These are phyloP conservation scores for Liasis olivaceus DNA, from an alignment of 2,797 vertebrate species.

Conservation along the genomic window DNA sequence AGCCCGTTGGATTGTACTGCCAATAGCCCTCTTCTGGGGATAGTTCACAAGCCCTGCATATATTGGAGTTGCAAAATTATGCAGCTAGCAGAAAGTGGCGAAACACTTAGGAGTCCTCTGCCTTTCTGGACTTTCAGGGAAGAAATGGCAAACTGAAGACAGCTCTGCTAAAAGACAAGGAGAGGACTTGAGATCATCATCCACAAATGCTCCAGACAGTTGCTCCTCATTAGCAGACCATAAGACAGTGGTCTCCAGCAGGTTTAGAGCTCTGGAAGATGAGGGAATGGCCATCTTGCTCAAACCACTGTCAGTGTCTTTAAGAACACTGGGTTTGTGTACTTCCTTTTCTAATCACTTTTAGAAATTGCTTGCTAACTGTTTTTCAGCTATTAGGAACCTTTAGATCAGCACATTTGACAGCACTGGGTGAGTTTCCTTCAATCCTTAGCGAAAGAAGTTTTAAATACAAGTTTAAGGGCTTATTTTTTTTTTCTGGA, in stretches of 20 bases:
- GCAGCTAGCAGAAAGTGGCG: background rate
- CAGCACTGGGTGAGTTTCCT: background rate
- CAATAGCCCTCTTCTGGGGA: background rate
- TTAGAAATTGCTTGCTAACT: background rate
- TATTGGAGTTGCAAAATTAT: conserved; percentile 33
- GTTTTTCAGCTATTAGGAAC: background rate
- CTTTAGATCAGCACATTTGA: background rate
- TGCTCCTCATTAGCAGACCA: too few species aligned
- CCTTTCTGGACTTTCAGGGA: background rate
- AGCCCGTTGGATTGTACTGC: conserved; percentile 24
- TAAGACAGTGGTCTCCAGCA: background rate
- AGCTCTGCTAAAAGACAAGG: background rate
- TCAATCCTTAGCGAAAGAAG: background rate
- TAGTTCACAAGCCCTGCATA: conserved; percentile 32
- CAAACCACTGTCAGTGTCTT: background rate
- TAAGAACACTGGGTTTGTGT: background rate
- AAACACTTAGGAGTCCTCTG: conserved; percentile 31
- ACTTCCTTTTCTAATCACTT: background rate
- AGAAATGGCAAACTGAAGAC: background rate
- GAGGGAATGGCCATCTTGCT: background rate
- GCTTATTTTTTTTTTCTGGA: background rate
- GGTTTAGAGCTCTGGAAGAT: background rate
- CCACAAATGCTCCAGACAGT: too few species aligned
- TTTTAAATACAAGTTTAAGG: background rate
- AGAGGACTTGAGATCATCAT: too few species aligned